phyloP scores from a whole-genome alignment of 2,888 invertebrate genomes.

The Tipula vernalis region DNA sequence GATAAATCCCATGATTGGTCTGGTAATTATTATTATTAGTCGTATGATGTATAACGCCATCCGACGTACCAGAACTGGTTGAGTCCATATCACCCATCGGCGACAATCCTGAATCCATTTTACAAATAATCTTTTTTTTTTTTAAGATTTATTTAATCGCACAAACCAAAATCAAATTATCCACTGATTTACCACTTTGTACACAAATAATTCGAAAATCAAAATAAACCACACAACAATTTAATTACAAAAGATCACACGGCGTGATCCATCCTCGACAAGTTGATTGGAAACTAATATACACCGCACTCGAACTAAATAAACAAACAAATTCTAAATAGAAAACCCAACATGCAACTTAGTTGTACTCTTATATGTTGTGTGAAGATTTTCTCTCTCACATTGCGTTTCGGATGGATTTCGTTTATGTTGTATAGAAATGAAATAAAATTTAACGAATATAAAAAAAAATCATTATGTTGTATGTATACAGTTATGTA shows the following conservation, averaged over 20 bases:
- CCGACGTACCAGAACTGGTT: conserved; percentile 27
- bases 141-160: neutral
- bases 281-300: neutral
- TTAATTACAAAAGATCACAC: neutral
- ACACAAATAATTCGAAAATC: neutral
- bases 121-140: conserved; percentile 16
- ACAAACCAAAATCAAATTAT: neutral
- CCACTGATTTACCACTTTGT: neutral
- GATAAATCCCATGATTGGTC: neutral
- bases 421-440: neutral
- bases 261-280: neutral
- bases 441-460: neutral
- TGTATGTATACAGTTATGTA: neutral
- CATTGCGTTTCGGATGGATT: neutral
- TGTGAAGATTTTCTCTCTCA: neutral
- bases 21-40: neutral
- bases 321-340: neutral
- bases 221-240: neutral
- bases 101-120: conserved; percentile 30
- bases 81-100: conserved; percentile 33
- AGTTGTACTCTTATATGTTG: neutral
- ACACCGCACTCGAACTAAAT: neutral
- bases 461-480: neutral
- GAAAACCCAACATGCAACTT: neutral
- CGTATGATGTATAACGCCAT: neutral